phyloP scores from a whole-genome alignment of 1,140 invertebrate species.

The Kradibia gibbosae region DNA sequence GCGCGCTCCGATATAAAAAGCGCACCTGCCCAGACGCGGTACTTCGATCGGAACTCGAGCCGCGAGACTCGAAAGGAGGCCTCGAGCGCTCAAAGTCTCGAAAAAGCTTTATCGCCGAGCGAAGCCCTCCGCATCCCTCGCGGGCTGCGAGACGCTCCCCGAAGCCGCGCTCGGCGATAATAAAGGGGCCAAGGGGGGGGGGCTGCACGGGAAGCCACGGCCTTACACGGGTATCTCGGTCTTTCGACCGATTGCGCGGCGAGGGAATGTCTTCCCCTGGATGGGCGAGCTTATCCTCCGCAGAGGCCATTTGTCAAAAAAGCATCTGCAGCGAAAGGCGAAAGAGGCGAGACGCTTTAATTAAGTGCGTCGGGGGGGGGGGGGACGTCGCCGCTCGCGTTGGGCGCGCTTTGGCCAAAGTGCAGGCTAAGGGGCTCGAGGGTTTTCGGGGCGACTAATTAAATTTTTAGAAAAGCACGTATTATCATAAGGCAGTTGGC shows the following conservation, averaged over 20 bases:
- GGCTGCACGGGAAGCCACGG: neutral
- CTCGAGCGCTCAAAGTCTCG: no score
- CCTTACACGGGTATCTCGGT: neutral
- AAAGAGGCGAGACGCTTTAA: conserved; percentile 3
- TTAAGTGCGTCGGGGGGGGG: neutral
- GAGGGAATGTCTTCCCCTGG: neutral
- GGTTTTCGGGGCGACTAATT: conserved; percentile 22
- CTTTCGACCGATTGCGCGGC: neutral
- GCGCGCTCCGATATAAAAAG: neutral
- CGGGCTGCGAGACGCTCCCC: no score
- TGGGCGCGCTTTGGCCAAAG: neutral
- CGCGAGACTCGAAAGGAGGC: neutral
- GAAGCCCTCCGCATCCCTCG: no score
- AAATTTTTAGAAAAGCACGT: conserved; percentile 38
- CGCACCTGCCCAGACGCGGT: neutral
- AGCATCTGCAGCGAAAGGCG: no score
- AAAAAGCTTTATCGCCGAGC: no score
- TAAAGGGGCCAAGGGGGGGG: neutral
- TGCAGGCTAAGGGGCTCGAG: neutral
- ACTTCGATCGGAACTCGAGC: neutral
- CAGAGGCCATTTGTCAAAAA: neutral
- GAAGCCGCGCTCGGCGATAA: neutral
- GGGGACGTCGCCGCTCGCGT: neutral
- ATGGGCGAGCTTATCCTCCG: neutral
- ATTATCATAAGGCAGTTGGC: conserved; percentile 24